Conservation (phyloP, 2,113 vertebrate genomes). For the Cettia cetti region DNA sequence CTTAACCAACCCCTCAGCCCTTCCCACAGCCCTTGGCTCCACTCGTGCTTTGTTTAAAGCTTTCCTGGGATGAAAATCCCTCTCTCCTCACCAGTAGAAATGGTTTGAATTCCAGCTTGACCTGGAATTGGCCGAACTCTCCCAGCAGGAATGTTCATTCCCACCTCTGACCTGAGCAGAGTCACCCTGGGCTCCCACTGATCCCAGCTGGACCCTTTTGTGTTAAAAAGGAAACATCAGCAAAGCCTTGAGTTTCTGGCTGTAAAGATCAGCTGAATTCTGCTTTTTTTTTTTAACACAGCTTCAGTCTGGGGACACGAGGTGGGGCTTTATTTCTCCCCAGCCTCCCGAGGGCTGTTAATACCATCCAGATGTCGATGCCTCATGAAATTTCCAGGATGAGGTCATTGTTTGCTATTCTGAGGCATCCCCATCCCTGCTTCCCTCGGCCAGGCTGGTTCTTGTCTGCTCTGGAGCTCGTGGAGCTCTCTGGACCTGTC, state of each 20-base stretch:
- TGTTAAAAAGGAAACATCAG: neutral
- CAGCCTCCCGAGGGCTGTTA: neutral
- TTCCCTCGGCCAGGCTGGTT: neutral
- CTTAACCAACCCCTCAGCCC: neutral
- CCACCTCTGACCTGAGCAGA: neutral
- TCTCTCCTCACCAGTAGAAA: neutral
- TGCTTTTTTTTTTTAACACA: neutral
- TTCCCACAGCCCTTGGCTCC: neutral
- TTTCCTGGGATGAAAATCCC: neutral
- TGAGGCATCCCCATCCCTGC: neutral
- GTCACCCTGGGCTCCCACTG: neutral
- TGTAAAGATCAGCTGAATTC: neutral
- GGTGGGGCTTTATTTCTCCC: neutral
- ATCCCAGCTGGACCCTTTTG: neutral
- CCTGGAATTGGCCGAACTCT: neutral
- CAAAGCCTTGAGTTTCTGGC: neutral
- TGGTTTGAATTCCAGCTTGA: neutral
- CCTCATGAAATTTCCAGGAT: slow-evolving; percentile 29
- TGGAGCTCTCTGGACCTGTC: neutral
- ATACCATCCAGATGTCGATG: slow-evolving; percentile 40
- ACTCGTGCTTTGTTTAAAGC: neutral
- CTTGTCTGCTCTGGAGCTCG: neutral
- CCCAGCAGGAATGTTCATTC: neutral
- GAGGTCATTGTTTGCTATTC: slow-evolving; percentile 58
- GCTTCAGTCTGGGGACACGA: neutral